Evolutionary conservation across 2,888 invertebrate genomes (phyloP).

Genomic region (Molorchus minor): DNA sequence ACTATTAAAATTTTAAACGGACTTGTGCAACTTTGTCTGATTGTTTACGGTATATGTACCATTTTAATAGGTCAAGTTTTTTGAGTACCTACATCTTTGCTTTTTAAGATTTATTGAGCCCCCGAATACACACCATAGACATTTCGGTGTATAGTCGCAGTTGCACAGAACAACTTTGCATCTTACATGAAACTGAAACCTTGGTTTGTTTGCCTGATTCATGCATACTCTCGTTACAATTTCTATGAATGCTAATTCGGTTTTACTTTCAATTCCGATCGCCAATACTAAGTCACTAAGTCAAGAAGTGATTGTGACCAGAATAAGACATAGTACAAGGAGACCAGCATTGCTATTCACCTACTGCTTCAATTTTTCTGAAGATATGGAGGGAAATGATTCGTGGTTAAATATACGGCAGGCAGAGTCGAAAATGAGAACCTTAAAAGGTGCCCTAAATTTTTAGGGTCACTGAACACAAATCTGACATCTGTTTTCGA

Average conservation of each 20-base stretch:
- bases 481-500: no score
- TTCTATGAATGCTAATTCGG: constrained; percentile 18
- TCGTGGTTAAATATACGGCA: no score
- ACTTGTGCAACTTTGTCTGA: no score
- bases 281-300: not conserved
- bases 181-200: not conserved
- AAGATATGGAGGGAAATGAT: no score
- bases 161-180: not conserved
- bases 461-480: no score
- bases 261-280: constrained; percentile 18
- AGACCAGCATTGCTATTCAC: constrained; percentile 3
- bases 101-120: not conserved
- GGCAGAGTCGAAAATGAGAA: no score
- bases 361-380: no score
- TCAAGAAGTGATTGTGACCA: constrained; percentile 12
- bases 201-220: constrained; percentile 6
- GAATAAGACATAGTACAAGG: constrained; percentile 21
- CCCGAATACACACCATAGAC: not conserved
- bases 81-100: not conserved
- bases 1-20: no score
- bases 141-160: not conserved
- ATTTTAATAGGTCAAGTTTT: constrained; percentile 3
- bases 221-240: constrained; percentile 14
- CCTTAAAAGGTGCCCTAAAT: no score
- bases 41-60: constrained; percentile 6